These are phyloP conservation scores for Tachina grossa DNA, from an alignment of 2,888 invertebrate genomes.

Conservation along the genomic window DNA sequence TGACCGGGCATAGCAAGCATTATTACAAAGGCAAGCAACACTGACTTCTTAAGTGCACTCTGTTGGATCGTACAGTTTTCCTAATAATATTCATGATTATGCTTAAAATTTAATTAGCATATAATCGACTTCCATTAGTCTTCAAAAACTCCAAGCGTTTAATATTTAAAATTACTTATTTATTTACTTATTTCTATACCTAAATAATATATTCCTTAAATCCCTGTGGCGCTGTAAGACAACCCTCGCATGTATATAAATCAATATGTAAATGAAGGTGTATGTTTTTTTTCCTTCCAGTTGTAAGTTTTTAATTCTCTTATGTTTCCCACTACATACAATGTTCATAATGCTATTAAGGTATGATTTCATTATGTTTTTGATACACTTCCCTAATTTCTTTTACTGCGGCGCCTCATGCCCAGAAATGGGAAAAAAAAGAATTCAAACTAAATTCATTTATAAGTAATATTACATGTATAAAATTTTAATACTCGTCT, in stretches of 20 bases:
- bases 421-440: background rate
- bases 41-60: no score
- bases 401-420: background rate
- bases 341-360: constrained; percentile 39
- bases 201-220: background rate
- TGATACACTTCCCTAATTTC: background rate
- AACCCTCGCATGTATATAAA: background rate
- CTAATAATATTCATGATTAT: no score
- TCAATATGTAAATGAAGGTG: background rate
- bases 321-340: background rate
- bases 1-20: no score
- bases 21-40: no score
- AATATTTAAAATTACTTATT: background rate
- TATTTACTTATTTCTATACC: no score
- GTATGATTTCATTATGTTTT: constrained; percentile 49
- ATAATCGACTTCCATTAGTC: no score
- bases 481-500: background rate
- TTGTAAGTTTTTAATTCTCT: constrained; percentile 29
- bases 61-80: no score
- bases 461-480: background rate
- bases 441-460: background rate
- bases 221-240: background rate
- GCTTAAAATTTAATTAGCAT: no score
- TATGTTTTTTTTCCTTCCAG: background rate
- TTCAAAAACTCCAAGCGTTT: background rate